Evolutionary conservation across 2,888 invertebrate genomes (phyloP).

Genomic region (Bimastos eiseni): DNA sequence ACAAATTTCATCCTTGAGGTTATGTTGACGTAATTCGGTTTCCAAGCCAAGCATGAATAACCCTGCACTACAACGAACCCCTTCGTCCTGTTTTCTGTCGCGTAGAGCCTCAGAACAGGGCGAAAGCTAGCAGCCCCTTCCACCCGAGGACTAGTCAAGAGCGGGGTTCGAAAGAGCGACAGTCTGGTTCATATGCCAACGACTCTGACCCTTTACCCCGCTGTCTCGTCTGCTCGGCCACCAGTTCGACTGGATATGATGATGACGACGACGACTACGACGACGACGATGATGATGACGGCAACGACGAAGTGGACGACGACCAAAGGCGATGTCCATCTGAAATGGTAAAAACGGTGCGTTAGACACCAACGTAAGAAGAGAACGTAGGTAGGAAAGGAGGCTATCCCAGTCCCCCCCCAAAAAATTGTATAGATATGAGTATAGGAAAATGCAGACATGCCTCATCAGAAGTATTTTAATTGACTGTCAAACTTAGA

Average conservation of each 20-base stretch:
- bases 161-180: not conserved
- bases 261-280: constrained; percentile 3
- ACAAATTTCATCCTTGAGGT: not conserved
- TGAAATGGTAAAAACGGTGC: not conserved
- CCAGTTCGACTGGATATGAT: constrained; percentile 14
- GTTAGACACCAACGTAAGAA: not conserved
- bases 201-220: not conserved
- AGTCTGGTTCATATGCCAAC: not conserved
- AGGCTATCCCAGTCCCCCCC: too few species aligned
- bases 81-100: not conserved
- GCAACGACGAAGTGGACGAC: not conserved
- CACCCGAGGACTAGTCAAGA: not conserved
- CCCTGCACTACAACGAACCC: too few species aligned
- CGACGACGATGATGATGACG: constrained; percentile 14
- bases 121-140: not conserved
- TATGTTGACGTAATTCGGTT: not conserved
- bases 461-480: too few species aligned
- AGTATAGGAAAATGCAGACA: too few species aligned
- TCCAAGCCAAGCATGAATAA: not conserved
- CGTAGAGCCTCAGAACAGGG: too few species aligned
- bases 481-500: too few species aligned
- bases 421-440: too few species aligned
- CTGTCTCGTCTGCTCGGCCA: not conserved
- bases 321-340: constrained; percentile 6
- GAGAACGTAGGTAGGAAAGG: not conserved